Evolutionary conservation across 2,888 invertebrate genomes (phyloP), one percentile per base, ranked within the genome.

Genomic region (Caenorhabditis wallacei): DNA sequence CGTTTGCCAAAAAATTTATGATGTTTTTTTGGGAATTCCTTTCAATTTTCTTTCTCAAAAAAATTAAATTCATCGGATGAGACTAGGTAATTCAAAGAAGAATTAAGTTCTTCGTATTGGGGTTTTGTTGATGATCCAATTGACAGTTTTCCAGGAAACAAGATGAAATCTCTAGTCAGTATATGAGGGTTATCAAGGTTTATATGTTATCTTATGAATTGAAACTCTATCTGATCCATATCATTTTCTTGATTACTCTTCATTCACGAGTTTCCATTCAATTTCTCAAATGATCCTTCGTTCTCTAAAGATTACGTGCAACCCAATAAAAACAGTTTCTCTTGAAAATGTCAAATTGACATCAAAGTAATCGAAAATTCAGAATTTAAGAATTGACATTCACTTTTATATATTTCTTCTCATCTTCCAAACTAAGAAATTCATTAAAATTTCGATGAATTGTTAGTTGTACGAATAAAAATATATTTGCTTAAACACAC

Each of bases 401-500:
- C 18, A 18, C 18, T 48, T 18, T 2, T n/a, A 18, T 48, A 3
- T 30, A 5, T 30, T 30, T 30, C 30, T 3, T 18, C 18, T 24
- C 24, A 13, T 53, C 8, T 13, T n/a, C n/a, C n/a, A n/a, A 5
- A 20, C 59, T 20, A 30, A 64, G 48, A 48, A 64, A 48, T 64
- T 26, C 30, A 30, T 18, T 35, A 26, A 8, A 16, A 22, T 11
- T 56, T 13, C 11, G 30, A 56, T 30, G 22, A 40, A 61, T 37
- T 30, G 16, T 5, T 40, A 20, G 16, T 7, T 40, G 24, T 35
- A 26, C 30, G 35, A 66, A 35, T 40, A 46, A 13, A 48, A 26
- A 46, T 37, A 48, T 48, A 53, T 30, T 46, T 53, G 51, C 64
- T 53, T 51, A 66, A 66, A 66, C 51, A 53, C 64, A 64, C 30